Base-by-base conservation (phyloP, 1,140 invertebrate genomes). In the Oppia nitens region DNA sequence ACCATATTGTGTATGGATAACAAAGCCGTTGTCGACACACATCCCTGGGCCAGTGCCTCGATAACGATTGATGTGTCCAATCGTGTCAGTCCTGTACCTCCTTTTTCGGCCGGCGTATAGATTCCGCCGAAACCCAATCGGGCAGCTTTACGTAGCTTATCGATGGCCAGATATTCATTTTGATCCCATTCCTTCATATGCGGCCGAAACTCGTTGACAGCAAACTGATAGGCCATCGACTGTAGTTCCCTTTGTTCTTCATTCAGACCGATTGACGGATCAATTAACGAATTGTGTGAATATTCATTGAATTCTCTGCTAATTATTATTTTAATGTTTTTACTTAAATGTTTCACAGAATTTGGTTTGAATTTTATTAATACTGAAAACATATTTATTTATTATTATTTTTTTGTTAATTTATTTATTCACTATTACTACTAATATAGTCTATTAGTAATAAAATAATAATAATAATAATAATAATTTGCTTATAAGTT, bases 1-100 rank as follows among this genome's bases (percentile, higher is more conserved):
- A 75, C 77, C 77, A 79, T 79, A 63, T 79, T 81, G 66, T 81
- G 79, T 66, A 81, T 81, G 61, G 73, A 76, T 27, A 81, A 74
- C 63, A 78, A 81, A 26, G 79, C 79, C 29, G 79, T 77, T 14
- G 79, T 81, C 11, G 75, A 76, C 32, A 73, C 72, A 71, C 78
- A 79, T 4, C 79, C 79, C 53, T 74, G 71, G 4, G 79, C 70
- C n/a, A 81, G 66, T 29, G 79, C 78, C 70, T 81, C 79, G 70
- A 81, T 81, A 57, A 81, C 76, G 9, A 81, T 60, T 3, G 79
- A 79, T 2, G 79, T 74, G 68, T 81, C 78, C 29, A 78, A 66
- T 9, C 79, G 67, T 20, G 65, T 68, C 23, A 81, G 65, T 17
- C 77, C 79, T 21, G 76, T 75, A 11, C 79, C 79, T 29, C 79